Base-by-base conservation (phyloP, 2,888 invertebrate genomes). In the Drosophila antonietae region DNA sequence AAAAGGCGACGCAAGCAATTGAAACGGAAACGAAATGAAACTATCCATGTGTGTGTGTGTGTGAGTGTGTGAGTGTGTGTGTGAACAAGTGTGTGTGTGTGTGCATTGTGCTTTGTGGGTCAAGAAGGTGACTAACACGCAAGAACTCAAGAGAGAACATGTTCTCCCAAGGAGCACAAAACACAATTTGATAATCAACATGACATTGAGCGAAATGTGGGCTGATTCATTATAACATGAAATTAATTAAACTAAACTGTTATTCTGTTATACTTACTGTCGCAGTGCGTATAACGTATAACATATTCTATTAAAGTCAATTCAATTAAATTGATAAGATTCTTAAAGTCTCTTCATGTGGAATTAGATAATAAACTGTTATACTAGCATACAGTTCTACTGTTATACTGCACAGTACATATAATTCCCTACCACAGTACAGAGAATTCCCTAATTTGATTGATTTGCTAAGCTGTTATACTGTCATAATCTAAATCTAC, bases 1-100 rank as follows among this genome's bases (percentile, higher is more conserved):
- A 74, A 88, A 75, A 75, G 86, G 83, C 61, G 69, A 75, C 59
- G 64, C 68, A 56, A 51, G 57, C 67, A 78, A 70, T 75, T 79
- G 64, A 79, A 78, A 70, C 33, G 49, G 49, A 60, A 58, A 39
- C 51, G n/a, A 60, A 51, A n/a, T 37, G n/a, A 12, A 49, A 47
- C 15, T 28, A 2, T 12, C 3, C 14, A 6, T 33, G n/a, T 33
- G n/a, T 20, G 35, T 56, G 18, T 35, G 15, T 20, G 18, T 47
- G 37, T 37, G 23, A 6, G 43, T 43, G 37, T 37, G 23, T 8
- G 43, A 31, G 23, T 8, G 43, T 43, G 46, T 31, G n/a, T 7
- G 35, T 47, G 37, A 39, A 6, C n/a, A 4, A 15, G 10, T 18
- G 14, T 20, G 33, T 41, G n/a, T 20, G 20, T 39, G 37, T 12